These are phyloP conservation scores for Iselma pallidipennis DNA, from an alignment of 2,888 invertebrate species.

Conservation along the genomic window DNA sequence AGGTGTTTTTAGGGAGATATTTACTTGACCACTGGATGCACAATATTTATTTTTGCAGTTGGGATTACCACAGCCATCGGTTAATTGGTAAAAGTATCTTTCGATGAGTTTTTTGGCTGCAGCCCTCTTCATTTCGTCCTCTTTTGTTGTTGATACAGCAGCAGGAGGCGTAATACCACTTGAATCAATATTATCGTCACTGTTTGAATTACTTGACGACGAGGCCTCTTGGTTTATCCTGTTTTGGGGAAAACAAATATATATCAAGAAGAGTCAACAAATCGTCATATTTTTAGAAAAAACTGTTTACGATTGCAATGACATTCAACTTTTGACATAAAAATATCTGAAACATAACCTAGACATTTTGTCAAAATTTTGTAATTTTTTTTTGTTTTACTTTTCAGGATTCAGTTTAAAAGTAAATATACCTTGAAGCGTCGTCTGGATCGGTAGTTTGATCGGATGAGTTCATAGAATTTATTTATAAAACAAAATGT, in stretches of 20 bases:
- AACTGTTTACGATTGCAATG: constrained; percentile 35
- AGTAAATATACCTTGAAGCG: constrained; percentile 57
- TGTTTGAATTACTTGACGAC: constrained; percentile 36
- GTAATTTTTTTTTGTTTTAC: too few species aligned
- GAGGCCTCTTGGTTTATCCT: constrained; percentile 56
- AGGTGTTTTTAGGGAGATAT: constrained; percentile 21
- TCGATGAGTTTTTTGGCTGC: constrained; percentile 86
- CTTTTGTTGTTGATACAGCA: constrained; percentile 46
- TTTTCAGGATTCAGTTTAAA: too few species aligned
- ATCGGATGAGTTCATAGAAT: constrained; percentile 59
- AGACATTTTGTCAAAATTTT: constrained; percentile 14
- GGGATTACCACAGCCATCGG: constrained; percentile 90
- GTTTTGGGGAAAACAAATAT: constrained; percentile 19
- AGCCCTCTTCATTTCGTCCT: constrained; percentile 73
- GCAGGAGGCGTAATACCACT: constrained; percentile 35
- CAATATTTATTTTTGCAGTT: constrained; percentile 84
- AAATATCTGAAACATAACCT: constrained; percentile 45
- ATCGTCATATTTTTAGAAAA: constrained; percentile 2
- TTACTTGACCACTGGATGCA: constrained; percentile 86
- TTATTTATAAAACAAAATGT: constrained; percentile 15
- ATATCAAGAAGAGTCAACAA: background rate
- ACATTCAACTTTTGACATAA: constrained; percentile 53
- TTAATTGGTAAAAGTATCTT: constrained; percentile 89
- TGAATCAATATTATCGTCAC: constrained; percentile 30
- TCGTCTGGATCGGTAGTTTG: constrained; percentile 56